Evolutionary conservation across 2,113 vertebrate species (phyloP).

Genomic region (Vireo altiloquus): DNA sequence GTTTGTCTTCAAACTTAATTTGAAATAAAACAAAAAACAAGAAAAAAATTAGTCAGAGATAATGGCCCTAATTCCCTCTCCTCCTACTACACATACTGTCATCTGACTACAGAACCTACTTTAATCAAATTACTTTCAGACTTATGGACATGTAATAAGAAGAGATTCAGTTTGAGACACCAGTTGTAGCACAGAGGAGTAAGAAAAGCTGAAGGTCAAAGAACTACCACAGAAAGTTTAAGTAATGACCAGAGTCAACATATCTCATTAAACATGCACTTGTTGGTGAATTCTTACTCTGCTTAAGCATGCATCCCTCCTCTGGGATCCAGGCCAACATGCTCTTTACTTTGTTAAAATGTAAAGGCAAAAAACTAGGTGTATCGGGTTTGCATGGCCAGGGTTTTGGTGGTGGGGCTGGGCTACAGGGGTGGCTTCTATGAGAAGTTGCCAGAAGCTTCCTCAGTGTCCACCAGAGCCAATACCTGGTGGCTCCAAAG

Average conservation of each 20-base stretch:
- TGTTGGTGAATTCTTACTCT: not conserved
- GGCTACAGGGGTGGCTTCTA: not conserved
- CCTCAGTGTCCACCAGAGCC: not conserved
- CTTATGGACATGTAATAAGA: not conserved
- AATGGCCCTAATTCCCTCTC: not conserved
- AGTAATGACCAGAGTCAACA: not conserved
- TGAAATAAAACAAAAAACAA: not conserved
- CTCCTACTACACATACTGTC: not conserved
- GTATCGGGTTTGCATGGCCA: not conserved
- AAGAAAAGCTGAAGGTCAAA: not conserved
- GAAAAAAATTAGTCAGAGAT: not conserved
- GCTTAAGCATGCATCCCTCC: not conserved
- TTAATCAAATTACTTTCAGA: not conserved
- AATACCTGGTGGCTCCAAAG: not conserved
- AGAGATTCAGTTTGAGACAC: not conserved
- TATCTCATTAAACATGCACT: not conserved
- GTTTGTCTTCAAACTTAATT: not conserved
- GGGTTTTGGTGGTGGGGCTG: not conserved
- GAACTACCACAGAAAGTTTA: not conserved
- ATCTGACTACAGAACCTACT: not conserved
- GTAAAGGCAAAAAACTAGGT: not conserved
- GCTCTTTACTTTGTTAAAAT: not conserved
- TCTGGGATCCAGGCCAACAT: not conserved
- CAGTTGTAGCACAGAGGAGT: not conserved
- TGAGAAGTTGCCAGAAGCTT: not conserved